A percentile compares a stretch with the other conserved stretches of the same genome.
These are phyloP conservation scores for Psilopogon haemacephalus DNA, from an alignment of 2,113 vertebrate genomes.

Conservation along the genomic window DNA sequence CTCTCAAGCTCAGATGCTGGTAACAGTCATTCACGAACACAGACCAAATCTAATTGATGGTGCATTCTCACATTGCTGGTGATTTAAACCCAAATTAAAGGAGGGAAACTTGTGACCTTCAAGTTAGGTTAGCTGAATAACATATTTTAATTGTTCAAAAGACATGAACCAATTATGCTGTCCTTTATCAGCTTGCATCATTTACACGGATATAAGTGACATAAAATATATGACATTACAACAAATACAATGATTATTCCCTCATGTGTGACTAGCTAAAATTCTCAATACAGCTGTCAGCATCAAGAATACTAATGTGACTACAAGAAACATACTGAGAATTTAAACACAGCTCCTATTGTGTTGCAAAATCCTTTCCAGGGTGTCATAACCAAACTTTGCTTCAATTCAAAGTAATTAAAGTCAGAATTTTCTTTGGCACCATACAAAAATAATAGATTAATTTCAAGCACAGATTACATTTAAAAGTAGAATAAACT, in stretches of 20 bases:
- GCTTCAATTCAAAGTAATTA: background rate
- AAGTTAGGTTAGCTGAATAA: background rate
- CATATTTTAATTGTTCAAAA: background rate
- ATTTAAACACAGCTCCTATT: background rate
- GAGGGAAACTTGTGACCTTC: background rate
- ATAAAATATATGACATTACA: background rate
- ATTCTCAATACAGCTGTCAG: background rate
- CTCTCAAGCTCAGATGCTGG: background rate
- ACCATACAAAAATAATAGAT: background rate
- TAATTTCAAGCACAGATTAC: background rate
- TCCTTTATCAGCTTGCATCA: background rate
- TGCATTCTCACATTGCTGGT: background rate
- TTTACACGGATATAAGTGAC: background rate
- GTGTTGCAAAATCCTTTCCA: background rate
- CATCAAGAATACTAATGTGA: background rate
- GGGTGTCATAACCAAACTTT: background rate
- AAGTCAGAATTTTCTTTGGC: background rate
- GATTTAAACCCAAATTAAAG: background rate
- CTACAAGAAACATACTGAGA: background rate
- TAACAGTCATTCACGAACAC: background rate
- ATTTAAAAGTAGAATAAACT: background rate
- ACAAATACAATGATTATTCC: background rate
- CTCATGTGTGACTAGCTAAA: background rate
- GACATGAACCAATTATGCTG: background rate
- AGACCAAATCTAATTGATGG: background rate